A percentile compares a stretch with the other conserved stretches of the same genome.
These are phyloP conservation scores for Aspidoscelis tigris DNA, from an alignment of 2,113 vertebrate species.

Conservation along the genomic window DNA sequence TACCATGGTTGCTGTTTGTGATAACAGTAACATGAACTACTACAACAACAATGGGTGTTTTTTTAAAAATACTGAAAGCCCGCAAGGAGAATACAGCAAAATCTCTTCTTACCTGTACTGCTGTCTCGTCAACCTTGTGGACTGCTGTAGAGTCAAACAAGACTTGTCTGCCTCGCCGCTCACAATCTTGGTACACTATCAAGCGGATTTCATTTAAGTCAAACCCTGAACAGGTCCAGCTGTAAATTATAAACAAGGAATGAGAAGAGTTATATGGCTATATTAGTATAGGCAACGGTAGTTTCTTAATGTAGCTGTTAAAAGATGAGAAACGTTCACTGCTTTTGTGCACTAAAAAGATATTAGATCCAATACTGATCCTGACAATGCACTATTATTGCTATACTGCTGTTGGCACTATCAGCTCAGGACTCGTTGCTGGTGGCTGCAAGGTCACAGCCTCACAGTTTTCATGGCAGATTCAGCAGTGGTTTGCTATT, in stretches of 20 bases:
- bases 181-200: constrained; percentile 90
- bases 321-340: neutral
- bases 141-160: constrained; percentile 90
- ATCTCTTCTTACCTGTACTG: constrained; percentile 77
- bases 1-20: no score
- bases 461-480: no score
- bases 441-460: no score
- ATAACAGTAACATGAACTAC: no score
- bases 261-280: neutral
- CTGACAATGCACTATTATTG: no score
- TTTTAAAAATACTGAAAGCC: neutral
- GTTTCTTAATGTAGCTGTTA: neutral
- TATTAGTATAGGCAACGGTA: neutral
- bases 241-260: constrained; percentile 59
- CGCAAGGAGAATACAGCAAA: constrained; percentile 18
- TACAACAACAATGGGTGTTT: no score
- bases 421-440: no score
- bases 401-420: no score
- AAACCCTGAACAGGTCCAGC: constrained; percentile 85
- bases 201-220: constrained; percentile 87
- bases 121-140: constrained; percentile 75
- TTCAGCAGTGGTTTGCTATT: no score
- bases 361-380: no score
- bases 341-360: no score
- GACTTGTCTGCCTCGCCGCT: constrained; percentile 87